A percentile compares a stretch with the other conserved stretches of the same genome.
These are phyloP conservation scores for Chondrosia reniformis DNA, from an alignment of 37 sponge, comb jelly and placozoan genomes.

Conservation along the genomic window DNA sequence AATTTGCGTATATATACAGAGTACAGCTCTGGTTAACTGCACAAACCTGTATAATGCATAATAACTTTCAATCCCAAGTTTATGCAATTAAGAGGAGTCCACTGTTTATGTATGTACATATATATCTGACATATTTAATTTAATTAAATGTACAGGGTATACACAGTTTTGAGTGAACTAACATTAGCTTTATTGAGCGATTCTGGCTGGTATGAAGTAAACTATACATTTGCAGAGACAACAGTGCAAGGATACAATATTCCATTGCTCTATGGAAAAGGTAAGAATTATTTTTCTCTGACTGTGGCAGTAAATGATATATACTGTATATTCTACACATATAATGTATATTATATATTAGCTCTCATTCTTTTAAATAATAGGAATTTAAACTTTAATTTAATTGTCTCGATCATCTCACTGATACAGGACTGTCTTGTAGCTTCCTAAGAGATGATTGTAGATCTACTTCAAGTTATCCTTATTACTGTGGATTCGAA, in stretches of 20 bases:
- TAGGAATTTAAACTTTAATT: too few species aligned
- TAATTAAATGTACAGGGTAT: too few species aligned
- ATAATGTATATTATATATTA: neutral
- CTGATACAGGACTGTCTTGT: conserved; percentile 32
- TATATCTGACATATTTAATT: too few species aligned
- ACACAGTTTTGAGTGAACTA: conserved; percentile 30
- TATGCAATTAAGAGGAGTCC: too few species aligned
- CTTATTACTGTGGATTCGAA: conserved; percentile 19
- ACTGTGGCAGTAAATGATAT: too few species aligned
- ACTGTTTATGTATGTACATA: too few species aligned
- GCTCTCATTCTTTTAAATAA: too few species aligned
- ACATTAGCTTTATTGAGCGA: conserved; percentile 37
- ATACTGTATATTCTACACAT: neutral
- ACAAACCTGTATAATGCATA: too few species aligned
- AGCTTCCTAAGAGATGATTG: conserved; percentile 25
- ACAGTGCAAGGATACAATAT: neutral
- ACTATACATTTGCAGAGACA: conserved; percentile 27
- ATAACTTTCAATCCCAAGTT: too few species aligned
- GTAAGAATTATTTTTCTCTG: neutral
- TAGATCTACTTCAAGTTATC: neutral
- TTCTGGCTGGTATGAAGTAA: conserved; percentile 56
- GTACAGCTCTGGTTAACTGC: too few species aligned
- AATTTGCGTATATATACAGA: too few species aligned
- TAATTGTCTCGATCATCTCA: too few species aligned
- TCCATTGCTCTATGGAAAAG: conserved; percentile 23